Conservation (phyloP, 2,113 vertebrate species). For the Baryphthengus martii region DNA sequence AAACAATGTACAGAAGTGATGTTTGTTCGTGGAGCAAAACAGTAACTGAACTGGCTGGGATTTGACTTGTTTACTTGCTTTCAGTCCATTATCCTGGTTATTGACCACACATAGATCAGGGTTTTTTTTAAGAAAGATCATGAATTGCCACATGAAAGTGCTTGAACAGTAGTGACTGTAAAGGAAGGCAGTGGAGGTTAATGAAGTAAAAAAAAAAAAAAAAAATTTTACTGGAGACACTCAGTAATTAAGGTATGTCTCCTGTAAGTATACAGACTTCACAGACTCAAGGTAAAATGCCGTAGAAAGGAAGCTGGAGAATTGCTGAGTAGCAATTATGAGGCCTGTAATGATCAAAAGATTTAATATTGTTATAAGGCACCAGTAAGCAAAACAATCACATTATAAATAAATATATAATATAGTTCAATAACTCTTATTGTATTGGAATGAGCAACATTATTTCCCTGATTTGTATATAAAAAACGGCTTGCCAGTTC, state of each 20-base stretch:
- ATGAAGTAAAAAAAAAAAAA: not conserved
- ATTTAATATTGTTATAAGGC: not conserved
- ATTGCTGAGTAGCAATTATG: not conserved
- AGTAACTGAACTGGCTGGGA: not conserved
- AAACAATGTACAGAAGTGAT: not conserved
- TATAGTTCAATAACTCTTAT: not conserved
- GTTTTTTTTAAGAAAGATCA: not conserved
- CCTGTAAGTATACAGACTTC: not conserved
- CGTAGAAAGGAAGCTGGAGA: not conserved
- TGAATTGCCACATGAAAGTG: not conserved
- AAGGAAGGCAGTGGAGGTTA: not conserved
- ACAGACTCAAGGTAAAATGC: not conserved
- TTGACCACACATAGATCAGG: fast-evolving
- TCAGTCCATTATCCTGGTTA: not conserved
- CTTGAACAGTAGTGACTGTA: not conserved
- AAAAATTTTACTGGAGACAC: not conserved
- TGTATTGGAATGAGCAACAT: not conserved
- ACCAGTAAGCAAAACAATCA: not conserved
- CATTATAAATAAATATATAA: not conserved
- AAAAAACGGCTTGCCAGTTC: not conserved
- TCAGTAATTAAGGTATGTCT: not conserved
- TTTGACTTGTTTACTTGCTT: not conserved
- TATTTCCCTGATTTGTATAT: not conserved
- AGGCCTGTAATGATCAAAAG: not conserved
- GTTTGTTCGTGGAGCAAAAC: not conserved